Evolutionary conservation across 2,888 invertebrate genomes (phyloP).

Genomic region (Hyposoter didymator): DNA sequence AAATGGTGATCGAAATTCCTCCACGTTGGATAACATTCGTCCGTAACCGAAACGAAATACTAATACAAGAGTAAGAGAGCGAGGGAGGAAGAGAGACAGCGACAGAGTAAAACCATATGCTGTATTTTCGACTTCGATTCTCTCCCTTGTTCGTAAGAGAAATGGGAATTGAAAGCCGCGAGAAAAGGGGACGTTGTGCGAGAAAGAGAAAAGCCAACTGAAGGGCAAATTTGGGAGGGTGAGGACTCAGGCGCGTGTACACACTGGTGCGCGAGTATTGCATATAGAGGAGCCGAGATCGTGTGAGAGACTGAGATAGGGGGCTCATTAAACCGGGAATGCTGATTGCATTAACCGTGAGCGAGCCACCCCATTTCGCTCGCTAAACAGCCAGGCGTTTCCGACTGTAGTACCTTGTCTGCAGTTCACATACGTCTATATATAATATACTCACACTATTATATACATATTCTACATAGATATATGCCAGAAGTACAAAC

Average conservation of each 20-base stretch:
- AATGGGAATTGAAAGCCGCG: constrained; percentile 53
- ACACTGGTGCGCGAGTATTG: neutral
- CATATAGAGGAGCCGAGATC: constrained; percentile 60
- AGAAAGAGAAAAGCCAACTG: constrained; percentile 31
- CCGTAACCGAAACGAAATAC: constrained; percentile 12
- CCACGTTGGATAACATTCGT: neutral
- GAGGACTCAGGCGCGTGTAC: constrained; percentile 27
- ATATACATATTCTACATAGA: neutral
- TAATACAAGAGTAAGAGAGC: neutral
- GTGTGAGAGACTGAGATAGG: constrained; percentile 72
- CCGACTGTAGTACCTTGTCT: constrained; percentile 58
- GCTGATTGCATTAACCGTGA: constrained; percentile 81
- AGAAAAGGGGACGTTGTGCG: constrained; percentile 62
- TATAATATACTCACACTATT: neutral
- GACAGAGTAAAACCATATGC: constrained; percentile 14
- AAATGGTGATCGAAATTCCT: neutral
- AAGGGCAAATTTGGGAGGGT: constrained; percentile 56
- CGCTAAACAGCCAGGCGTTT: constrained; percentile 77
- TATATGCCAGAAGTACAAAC: neutral
- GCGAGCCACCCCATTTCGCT: constrained; percentile 75
- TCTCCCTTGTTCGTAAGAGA: constrained; percentile 39
- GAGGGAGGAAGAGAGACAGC: neutral
- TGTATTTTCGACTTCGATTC: constrained; percentile 40
- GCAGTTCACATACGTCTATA: constrained; percentile 14
- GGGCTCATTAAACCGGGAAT: constrained; percentile 82